Percentiles rank a stretch among this genome's conserved stretches.
Conservation (phyloP, 2,113 vertebrate species). For the Tachysurus vachellii region DNA sequence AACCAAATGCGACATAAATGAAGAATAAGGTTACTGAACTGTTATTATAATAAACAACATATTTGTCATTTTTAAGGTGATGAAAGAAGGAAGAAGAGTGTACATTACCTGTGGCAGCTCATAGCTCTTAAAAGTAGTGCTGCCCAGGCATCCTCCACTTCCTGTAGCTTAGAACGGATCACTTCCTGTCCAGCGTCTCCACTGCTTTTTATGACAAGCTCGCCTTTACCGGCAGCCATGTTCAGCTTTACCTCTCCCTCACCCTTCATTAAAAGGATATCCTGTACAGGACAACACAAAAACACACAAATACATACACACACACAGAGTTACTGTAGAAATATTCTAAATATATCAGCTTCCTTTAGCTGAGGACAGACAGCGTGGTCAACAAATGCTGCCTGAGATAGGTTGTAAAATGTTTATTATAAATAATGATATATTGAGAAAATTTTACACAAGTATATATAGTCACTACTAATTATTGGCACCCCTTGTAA, state of each 20-base stretch:
- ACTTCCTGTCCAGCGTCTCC: slow-evolving; percentile 80
- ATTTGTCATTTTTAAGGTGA: neutral
- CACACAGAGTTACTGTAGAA: slow-evolving; percentile 54
- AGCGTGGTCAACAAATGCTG: neutral
- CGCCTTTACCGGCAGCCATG: slow-evolving; percentile 93
- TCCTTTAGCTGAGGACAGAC: neutral
- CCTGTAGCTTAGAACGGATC: slow-evolving; percentile 84
- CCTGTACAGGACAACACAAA: slow-evolving; percentile 70
- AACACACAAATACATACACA: slow-evolving; percentile 51
- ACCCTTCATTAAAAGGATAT: slow-evolving; percentile 94
- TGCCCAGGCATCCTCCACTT: slow-evolving; percentile 83
- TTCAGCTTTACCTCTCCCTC: slow-evolving; percentile 96
- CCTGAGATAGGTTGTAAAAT: neutral
- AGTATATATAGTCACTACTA: neutral
- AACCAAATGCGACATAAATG: neutral
- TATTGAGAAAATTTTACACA: neutral
- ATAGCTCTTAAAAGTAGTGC: slow-evolving; percentile 78
- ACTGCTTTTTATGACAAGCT: slow-evolving; percentile 82
- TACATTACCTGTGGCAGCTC: slow-evolving; percentile 81
- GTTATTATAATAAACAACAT: neutral
- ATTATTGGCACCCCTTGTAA: neutral
- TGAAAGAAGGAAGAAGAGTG: neutral
- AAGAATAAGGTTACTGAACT: neutral
- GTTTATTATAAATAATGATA: neutral
- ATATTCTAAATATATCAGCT: slow-evolving; percentile 44